Evolutionary conservation across 2,797 vertebrate genomes (phyloP).

Genomic region (Gephyroberyx darwinii): DNA sequence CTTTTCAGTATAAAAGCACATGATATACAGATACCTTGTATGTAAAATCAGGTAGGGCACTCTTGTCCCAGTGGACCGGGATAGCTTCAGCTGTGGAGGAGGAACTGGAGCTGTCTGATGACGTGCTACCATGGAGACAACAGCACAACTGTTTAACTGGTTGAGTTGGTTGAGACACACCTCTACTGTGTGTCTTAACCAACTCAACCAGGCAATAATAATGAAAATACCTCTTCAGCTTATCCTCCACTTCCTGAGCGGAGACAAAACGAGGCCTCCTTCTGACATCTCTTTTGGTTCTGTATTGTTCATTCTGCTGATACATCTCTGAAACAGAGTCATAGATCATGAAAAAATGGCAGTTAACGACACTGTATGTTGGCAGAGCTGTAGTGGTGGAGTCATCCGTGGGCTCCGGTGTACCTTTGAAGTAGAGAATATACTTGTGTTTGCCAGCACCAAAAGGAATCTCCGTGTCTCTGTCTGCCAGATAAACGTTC

Average conservation of each 20-base stretch:
- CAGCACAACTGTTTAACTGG: neutral
- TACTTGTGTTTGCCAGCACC: constrained; percentile 81
- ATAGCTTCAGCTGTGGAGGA: constrained; percentile 58
- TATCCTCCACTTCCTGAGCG: constrained; percentile 77
- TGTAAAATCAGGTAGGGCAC: constrained; percentile 80
- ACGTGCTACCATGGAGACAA: constrained; percentile 35
- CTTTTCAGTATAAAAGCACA: neutral
- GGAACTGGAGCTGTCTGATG: constrained; percentile 47
- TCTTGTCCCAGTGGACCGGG: constrained; percentile 89
- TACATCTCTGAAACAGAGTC: constrained; percentile 73
- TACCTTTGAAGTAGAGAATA: constrained; percentile 84
- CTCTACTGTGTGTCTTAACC: no score
- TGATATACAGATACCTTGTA: constrained; percentile 81
- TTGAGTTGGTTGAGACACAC: neutral
- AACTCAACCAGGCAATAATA: no score
- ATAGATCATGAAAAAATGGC: no score
- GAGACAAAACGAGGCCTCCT: constrained; percentile 90
- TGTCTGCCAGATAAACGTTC: constrained; percentile 82
- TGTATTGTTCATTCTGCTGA: constrained; percentile 84
- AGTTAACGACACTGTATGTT: no score
- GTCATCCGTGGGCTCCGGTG: neutral
- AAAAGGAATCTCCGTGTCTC: constrained; percentile 78
- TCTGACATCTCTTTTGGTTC: constrained; percentile 82
- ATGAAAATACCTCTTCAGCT: constrained; percentile 73
- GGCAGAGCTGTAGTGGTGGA: no score